Base-by-base conservation (phyloP, 2,113 vertebrate genomes). In the Astatotilapia flaviijosephi region DNA sequence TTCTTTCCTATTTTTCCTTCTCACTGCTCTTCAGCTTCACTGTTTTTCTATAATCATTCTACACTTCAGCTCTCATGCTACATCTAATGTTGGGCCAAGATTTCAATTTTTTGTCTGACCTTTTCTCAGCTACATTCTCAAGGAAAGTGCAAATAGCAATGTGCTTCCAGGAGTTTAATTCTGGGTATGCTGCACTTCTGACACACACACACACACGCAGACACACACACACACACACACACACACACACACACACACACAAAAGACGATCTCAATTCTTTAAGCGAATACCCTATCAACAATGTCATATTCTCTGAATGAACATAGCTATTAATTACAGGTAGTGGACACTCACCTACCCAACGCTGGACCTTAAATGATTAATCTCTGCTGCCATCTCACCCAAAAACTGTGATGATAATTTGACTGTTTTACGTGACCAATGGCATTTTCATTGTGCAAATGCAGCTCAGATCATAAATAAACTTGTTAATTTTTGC, bases 31-130 rank as follows among this genome's bases (percentile, higher is more conserved):
- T 80, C 85, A 77, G 35, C 62, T 37, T 86, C 33, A 21, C 70
- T 33, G 42, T 91, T 90, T 87, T 88, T 81, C 58, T 37, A 85
- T 49, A 88, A 28, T 86, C 85, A 86, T 90, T 84, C 89, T 84
- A 85, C 89, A 90, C 86, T 89, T 83, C 84, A 84, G 84, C 81
- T 92, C 90, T 90, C 89, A 87, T 85, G 86, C 89, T 94, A 92
- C 90, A 91, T 94, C 83, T 91, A 81, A 93, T 92, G 89, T 94
- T 94, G 60, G 88, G 88, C 85, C 86, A 92, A 86, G 90, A 90
- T 94, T 94, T 94, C 94, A 94, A 94, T 94, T 94, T 92, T 90
- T 89, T 91, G 88, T 89, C 80, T 94, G 94, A 94, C 94, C 91
- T 94, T 94, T 93, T 86, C 85, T 82, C 83, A 56, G 89, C 88